A percentile compares a stretch with the other conserved stretches of the same genome.
Evolutionary conservation across 2,888 invertebrate genomes (phyloP).

Genomic region (Lymantria dispar): DNA sequence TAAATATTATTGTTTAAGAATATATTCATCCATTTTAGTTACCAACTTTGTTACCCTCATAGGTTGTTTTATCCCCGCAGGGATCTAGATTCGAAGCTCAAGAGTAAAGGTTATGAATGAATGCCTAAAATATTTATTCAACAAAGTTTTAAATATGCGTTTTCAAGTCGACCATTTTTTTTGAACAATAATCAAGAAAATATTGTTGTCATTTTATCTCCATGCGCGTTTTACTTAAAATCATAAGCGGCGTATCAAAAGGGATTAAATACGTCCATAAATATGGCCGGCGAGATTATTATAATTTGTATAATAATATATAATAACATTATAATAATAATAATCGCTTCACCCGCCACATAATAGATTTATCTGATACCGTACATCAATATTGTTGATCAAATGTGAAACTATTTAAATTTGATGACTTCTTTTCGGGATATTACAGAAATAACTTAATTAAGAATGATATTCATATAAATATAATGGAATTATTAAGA

Average conservation of each 20-base stretch:
- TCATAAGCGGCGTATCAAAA: conserved; percentile 74
- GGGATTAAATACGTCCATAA: conserved; percentile 70
- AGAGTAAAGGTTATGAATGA: too few relatives aligned
- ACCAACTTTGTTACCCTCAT: too few relatives aligned
- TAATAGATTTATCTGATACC: conserved; percentile 73
- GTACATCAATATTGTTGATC: conserved; percentile 44
- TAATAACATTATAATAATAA: conserved; percentile 61
- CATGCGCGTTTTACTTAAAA: conserved; percentile 29
- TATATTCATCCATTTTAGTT: too few relatives aligned
- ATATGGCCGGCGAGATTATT: conserved; percentile 74
- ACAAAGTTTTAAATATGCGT: too few relatives aligned
- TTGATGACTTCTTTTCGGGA: conserved; percentile 5
- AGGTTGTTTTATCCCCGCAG: too few relatives aligned
- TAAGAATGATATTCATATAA: conserved; percentile 1
- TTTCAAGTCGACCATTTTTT: too few relatives aligned
- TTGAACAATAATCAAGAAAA: not conserved
- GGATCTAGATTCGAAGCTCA: too few relatives aligned
- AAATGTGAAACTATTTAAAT: not conserved
- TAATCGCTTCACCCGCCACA: conserved; percentile 53
- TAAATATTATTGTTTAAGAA: too few relatives aligned
- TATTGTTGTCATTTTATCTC: not conserved
- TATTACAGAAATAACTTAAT: conserved; percentile 1
- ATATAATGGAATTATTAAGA: too few relatives aligned
- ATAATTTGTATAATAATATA: conserved; percentile 79
- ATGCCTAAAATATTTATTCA: too few relatives aligned